Evolutionary conservation across 64 coral and sea anemone species (phyloP).

Genomic region (Actinia tenebrosa): DNA sequence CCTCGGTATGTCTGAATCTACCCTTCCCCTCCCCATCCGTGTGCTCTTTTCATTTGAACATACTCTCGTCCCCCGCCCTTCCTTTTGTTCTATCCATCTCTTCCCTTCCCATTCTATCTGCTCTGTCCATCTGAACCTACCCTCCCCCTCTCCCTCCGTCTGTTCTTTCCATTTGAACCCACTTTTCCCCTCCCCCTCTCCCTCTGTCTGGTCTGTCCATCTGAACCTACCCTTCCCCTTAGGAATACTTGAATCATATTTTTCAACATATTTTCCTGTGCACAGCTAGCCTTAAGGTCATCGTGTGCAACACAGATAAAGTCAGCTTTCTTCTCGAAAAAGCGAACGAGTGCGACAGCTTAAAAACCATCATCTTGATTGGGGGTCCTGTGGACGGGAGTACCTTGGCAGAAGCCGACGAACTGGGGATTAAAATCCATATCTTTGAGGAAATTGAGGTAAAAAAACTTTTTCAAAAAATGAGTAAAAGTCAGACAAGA

Average conservation of each 20-base stretch:
- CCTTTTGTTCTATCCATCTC: not conserved
- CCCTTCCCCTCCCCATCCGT: not conserved
- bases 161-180: too few species aligned
- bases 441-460: conserved; percentile 66
- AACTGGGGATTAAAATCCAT: conserved; percentile 48
- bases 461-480: not conserved
- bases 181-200: not conserved
- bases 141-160: too few species aligned
- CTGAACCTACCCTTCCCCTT: conserved; percentile 20
- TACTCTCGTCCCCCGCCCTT: too few species aligned
- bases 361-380: conserved; percentile 58
- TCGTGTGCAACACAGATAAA: conserved; percentile 65
- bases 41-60: too few species aligned
- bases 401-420: conserved; percentile 23
- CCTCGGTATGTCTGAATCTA: conserved; percentile 19
- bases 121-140: too few species aligned
- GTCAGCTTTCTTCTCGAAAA: conserved; percentile 36
- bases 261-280: not conserved
- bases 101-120: not conserved
- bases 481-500: too few species aligned
- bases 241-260: too few species aligned
- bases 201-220: not conserved
- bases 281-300: conserved; percentile 43
- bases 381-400: conserved; percentile 38
- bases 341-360: conserved; percentile 40